Conservation (phyloP, 2,113 vertebrate species). For the Mesocricetus auratus region DNA sequence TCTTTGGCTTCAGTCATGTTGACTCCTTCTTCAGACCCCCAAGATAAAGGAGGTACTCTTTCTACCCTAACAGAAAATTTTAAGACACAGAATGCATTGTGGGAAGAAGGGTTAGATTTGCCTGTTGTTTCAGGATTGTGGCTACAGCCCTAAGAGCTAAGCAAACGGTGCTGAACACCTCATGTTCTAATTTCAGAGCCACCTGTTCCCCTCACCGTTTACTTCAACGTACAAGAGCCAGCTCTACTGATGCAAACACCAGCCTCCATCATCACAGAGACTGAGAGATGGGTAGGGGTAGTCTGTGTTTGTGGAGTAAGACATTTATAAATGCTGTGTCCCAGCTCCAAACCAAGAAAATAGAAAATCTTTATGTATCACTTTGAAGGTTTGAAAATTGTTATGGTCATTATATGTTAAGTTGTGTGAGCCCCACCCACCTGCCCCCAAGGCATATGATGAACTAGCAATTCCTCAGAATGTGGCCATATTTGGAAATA, state of each 20-base stretch:
- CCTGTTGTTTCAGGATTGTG: not conserved
- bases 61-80: not conserved
- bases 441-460: not conserved
- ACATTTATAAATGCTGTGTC: not conserved
- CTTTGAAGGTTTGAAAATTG: not conserved
- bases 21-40: not conserved
- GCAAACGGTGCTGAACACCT: not conserved
- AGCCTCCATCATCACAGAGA: not conserved
- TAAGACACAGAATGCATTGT: not conserved
- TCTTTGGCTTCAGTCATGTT: not conserved
- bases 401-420: not conserved
- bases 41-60: not conserved
- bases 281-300: not conserved
- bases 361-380: not conserved
- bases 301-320: not conserved
- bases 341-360: not conserved
- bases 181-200: not conserved
- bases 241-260: not conserved
- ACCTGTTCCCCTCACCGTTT: not conserved
- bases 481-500: conserved; percentile 1
- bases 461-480: not conserved
- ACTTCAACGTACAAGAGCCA: not conserved
- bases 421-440: not conserved
- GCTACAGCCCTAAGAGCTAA: not conserved
- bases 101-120: not conserved